Base-by-base conservation (phyloP, 64 coral and sea anemone species). In the Acropora tenuis region DNA sequence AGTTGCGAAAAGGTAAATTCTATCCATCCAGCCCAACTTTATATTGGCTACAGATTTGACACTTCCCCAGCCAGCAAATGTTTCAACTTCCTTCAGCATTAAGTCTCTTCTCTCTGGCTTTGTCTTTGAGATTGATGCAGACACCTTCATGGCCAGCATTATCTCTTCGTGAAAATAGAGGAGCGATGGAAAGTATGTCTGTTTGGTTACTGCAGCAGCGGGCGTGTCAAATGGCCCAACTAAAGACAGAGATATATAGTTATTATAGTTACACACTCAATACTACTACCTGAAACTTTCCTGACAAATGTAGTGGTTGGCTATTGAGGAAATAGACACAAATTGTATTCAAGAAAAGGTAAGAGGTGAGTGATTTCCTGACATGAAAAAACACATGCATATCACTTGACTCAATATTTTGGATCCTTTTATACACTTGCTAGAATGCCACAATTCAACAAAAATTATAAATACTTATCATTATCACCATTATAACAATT, bases 91-190 rank as follows among this genome's bases (percentile, higher is more conserved):
- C 44, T 94, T 92, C 77, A 99, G 84, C 83, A 99, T 96, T 69
- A 89, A 46, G 74, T 99, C 97, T 45, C 97, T 74, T 61, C 91
- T 79, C 55, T 91, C 92, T 1, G 79, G 84, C 43, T 88, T 78
- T 69, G 30, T 86, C 90, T 99, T 99, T 20, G 88, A 59, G 18
- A 98, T 80, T 44, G 91, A 93, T 3, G 94, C 83, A 69, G 90
- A 78, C 9, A 98, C 90, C 18, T 87, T 84, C 66, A 96, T 45
- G 20, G 82, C 50, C 47, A 80, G 19, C 78, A 98, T 95, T 9
- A 98, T 96, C 65, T 98, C 96, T 69, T 98, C 96, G 53, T 99
- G 94, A 76, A 99, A 99, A 75, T 99, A 87, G 11, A 99, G 72
- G 45, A 99, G 82, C 50, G 94, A 93, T 74, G 91, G 91, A 5